Base-by-base conservation (phyloP, 2,888 invertebrate genomes). In the Xanthia icteritia region DNA sequence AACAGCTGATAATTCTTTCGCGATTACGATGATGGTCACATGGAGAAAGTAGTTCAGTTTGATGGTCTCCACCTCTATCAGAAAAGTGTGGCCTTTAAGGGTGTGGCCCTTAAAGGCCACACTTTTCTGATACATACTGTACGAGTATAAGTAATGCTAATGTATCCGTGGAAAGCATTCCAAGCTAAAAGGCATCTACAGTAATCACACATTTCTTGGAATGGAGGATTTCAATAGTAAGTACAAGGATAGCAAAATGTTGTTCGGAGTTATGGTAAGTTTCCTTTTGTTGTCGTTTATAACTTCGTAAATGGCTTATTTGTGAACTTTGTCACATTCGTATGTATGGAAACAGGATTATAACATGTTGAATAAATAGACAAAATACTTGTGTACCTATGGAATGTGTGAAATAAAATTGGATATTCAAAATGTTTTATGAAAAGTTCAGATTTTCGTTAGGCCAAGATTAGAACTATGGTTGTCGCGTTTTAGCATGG, bases 271-370 rank as follows among this genome's bases (percentile, higher is more conserved):
- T 51, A 73, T 15, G 31, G 31, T 68, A 61, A 70, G 58, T 64
- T 81, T 67, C 60, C 36, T 23, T 78, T 82, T 61, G 77, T 77
- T 71, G 39, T 39, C 63, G 66, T 73, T 73, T 77, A 68, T 67
- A 71, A 74, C 48, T 74, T 61, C 58, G 67, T 71, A 64, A 82
- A 82, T 78, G 71, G 42, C 66, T 77, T 70, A 67, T 51, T 82
- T 56, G n/a, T 65, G 23, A 67, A 60, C 51, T 61, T 73, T 17
- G 17, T 73, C 27, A 70, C 15, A 71, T 63, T 72, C 1, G 11
- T 42, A 66, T 70, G 15, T 58, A 36, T 51, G 69, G n/a, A 72
- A 76, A 70, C 51, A 73, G 1, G 51, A 65, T 23, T 56, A 15
- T 58, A 63, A 13, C 17, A 36, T n/a, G 36, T 36, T 36, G 39